phyloP scores from a whole-genome alignment of 1,140 invertebrate species.

The Cyclargus thomasi region DNA sequence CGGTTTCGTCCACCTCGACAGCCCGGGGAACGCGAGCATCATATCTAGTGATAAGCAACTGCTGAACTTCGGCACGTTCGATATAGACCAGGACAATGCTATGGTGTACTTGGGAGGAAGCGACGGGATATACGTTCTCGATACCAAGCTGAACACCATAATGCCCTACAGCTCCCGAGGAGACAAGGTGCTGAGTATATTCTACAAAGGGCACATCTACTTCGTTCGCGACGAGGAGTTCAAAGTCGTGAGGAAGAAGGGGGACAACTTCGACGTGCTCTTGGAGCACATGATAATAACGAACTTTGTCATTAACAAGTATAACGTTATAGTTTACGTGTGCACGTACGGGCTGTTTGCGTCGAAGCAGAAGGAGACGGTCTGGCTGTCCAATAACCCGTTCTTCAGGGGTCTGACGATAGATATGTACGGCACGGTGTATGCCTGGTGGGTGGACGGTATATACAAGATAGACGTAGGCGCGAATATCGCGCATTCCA shows the following conservation, averaged over 20 bases:
- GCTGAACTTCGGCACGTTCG: conserved; percentile 59
- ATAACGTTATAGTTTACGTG: conserved; percentile 46
- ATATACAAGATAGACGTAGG: conserved; percentile 51
- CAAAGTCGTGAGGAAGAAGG: conserved; percentile 50
- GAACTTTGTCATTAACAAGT: conserved; percentile 52
- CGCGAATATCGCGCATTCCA: conserved; percentile 38
- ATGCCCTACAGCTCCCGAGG: conserved; percentile 48
- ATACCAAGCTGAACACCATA: conserved; percentile 38
- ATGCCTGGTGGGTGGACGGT: conserved; percentile 62
- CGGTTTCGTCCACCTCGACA: conserved; percentile 48
- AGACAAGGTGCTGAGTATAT: conserved; percentile 45
- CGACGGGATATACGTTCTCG: conserved; percentile 48
- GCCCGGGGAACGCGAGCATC: conserved; percentile 30
- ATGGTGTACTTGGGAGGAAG: conserved; percentile 53
- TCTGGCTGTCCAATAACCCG: conserved; percentile 45
- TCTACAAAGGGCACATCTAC: conserved; percentile 54
- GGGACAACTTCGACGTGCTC: conserved; percentile 44
- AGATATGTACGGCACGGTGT: conserved; percentile 47
- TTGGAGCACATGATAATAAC: conserved; percentile 41
- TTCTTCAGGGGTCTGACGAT: conserved; percentile 57
- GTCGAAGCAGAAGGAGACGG: conserved; percentile 31
- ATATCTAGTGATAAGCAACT: conserved; percentile 40
- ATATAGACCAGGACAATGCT: conserved; percentile 50
- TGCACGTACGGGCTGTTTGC: conserved; percentile 45
- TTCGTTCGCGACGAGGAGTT: conserved; percentile 44